Conservation (phyloP, 2,797 vertebrate species). For the Brachyrhaphis roseni region DNA sequence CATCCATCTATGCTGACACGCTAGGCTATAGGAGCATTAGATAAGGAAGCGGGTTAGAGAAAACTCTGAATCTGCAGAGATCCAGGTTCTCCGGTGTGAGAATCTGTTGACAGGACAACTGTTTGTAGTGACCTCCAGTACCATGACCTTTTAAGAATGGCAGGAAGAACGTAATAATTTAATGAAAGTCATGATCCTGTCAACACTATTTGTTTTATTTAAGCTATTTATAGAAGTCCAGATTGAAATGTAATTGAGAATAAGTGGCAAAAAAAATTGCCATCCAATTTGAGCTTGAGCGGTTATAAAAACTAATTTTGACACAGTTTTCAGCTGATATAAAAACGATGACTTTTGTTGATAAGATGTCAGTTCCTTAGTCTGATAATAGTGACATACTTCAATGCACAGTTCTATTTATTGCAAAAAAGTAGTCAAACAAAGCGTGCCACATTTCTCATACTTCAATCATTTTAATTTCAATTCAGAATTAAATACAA, state of each 20-base stretch:
- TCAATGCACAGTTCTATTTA: not conserved
- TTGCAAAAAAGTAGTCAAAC: not conserved
- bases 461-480: not conserved
- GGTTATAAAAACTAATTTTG: not conserved
- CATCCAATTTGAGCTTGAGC: not conserved
- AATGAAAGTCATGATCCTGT: not conserved
- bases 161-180: not conserved
- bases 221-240: not conserved
- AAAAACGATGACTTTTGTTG: not conserved
- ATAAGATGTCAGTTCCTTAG: not conserved
- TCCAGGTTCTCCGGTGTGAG: not conserved
- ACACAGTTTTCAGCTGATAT: not conserved
- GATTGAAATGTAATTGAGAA: not conserved
- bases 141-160: not conserved
- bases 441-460: not conserved
- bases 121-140: not conserved
- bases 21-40: not conserved
- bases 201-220: not conserved
- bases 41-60: not conserved
- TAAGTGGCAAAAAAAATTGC: not conserved
- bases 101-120: not conserved
- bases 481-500: not conserved
- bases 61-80: not conserved
- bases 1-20: not conserved
- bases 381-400: not conserved